Conservation (phyloP, 2,888 invertebrate genomes). For the Asteroscopus sphinx region DNA sequence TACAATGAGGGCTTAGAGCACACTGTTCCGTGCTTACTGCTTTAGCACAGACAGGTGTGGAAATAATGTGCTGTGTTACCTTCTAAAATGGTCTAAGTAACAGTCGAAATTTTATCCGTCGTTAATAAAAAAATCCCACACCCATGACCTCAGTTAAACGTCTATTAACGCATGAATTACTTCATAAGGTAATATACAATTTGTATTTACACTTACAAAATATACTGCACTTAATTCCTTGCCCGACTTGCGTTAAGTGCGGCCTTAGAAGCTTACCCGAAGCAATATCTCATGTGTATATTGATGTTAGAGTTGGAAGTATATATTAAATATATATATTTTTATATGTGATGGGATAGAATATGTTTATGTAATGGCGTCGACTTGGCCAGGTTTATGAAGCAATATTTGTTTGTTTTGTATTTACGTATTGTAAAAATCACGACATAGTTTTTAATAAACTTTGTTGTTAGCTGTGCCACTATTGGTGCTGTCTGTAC, state of each 20-base stretch:
- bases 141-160: too few species aligned
- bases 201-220: too few species aligned
- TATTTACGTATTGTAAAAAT: too few species aligned
- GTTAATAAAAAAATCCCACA: too few species aligned
- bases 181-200: too few species aligned
- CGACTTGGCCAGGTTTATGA: conserved; percentile 26
- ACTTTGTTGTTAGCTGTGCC: too few species aligned
- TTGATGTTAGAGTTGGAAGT: conserved; percentile 19
- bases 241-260: background rate
- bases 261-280: conserved; percentile 23
- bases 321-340: conserved; percentile 39
- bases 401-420: background rate
- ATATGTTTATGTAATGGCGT: conserved; percentile 30
- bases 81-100: too few species aligned
- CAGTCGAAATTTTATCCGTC: too few species aligned
- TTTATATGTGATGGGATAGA: conserved; percentile 29
- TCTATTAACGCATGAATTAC: too few species aligned
- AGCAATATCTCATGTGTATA: conserved; percentile 26
- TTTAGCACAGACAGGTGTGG: background rate
- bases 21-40: background rate
- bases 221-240: background rate
- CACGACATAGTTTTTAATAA: too few species aligned
- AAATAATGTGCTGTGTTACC: background rate
- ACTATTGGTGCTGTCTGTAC: too few species aligned
- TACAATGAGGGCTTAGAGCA: background rate